These are phyloP conservation scores for Nesidiocoris tenuis DNA, from an alignment of 2,888 invertebrate species.

Conservation along the genomic window DNA sequence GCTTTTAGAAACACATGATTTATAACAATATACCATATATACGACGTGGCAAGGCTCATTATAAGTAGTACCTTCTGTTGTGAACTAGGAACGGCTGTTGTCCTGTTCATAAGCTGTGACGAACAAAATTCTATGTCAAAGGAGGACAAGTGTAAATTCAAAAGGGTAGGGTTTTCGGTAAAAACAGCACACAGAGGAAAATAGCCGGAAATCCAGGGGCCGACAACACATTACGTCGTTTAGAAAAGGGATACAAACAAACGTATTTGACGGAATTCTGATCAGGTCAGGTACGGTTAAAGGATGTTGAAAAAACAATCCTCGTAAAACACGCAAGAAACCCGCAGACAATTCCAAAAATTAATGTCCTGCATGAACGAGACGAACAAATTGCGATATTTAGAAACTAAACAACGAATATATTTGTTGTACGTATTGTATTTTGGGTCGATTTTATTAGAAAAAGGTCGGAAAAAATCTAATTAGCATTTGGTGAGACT, in stretches of 20 bases:
- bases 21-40: slow-evolving; percentile 18
- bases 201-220: background rate
- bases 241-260: too few relatives aligned
- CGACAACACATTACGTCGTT: background rate
- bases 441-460: too few relatives aligned
- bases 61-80: slow-evolving; percentile 47
- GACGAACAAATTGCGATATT: too few relatives aligned
- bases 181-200: background rate
- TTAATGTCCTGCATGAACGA: background rate
- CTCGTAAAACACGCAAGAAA: too few relatives aligned
- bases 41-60: slow-evolving; percentile 24
- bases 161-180: background rate
- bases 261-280: too few relatives aligned
- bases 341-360: too few relatives aligned
- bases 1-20: slow-evolving; percentile 3
- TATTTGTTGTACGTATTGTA: too few relatives aligned
- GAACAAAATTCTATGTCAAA: slow-evolving; percentile 39
- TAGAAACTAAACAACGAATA: too few relatives aligned
- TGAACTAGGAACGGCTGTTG: slow-evolving; percentile 47
- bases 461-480: background rate
- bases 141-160: slow-evolving; percentile 1
- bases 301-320: too few relatives aligned
- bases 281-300: too few relatives aligned
- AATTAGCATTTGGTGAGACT: background rate
- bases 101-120: slow-evolving; percentile 49